phyloP scores from a whole-genome alignment of 2,888 invertebrate species.

The Piscicola geometra region DNA sequence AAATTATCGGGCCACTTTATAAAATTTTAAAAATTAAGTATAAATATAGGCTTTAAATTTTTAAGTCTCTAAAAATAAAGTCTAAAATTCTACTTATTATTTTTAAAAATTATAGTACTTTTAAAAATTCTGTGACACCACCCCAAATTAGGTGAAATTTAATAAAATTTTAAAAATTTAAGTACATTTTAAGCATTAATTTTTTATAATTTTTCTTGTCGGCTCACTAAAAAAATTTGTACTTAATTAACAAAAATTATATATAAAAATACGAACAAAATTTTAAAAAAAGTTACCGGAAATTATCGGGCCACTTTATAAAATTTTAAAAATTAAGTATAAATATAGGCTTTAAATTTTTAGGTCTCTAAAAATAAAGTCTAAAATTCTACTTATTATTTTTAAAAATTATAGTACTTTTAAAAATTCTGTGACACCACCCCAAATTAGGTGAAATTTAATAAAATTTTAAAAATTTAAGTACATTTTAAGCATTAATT shows the following conservation, averaged over 20 bases:
- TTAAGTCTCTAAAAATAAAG: too few relatives aligned
- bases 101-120: not conserved
- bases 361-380: too few relatives aligned
- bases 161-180: too few relatives aligned
- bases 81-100: too few relatives aligned
- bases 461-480: too few relatives aligned
- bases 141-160: too few relatives aligned
- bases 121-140: constrained; percentile 13
- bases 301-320: not conserved
- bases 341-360: too few relatives aligned
- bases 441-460: too few relatives aligned
- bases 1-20: not conserved
- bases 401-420: constrained; percentile 13
- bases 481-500: too few relatives aligned
- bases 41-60: too few relatives aligned
- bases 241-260: not conserved
- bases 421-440: not conserved
- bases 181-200: too few relatives aligned
- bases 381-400: too few relatives aligned
- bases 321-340: constrained; percentile 21
- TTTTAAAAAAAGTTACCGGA: constrained; percentile 13
- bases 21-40: constrained; percentile 15
- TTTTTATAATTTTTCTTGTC: not conserved
- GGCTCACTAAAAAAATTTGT: not conserved
- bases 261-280: constrained; percentile 1